Evolutionary conservation across 2,888 invertebrate genomes (phyloP), one percentile per base, ranked within the genome.

Genomic region (Cylloceria caligata): DNA sequence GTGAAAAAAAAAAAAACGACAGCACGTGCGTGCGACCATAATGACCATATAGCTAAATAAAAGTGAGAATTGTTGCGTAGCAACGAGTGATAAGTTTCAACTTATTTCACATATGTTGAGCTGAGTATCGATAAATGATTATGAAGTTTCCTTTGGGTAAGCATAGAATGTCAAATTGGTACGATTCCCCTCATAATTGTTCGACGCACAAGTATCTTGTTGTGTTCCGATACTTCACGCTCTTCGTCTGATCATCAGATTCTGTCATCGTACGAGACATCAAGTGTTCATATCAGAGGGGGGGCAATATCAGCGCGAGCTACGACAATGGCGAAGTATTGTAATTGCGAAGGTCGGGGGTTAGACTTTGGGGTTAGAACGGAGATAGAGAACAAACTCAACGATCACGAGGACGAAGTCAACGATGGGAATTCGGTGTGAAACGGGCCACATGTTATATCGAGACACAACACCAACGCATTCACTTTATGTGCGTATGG

Each of bases 381-480:
- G 57, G 39, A 71, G 69, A 78, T 69, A 57, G 55, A 39, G 64
- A 69, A 62, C 52, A 62, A 77, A 55, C 64, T n/a, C 36, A 71
- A 79, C 68, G 39, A 75, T 49, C 78, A 55, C 60, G 39, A 39
- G 55, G 24, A 64, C 36, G 68, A 65, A 80, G 65, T 82, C 67
- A 82, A 79, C 78, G 75, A 82, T 71, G 79, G 72, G 78, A 79
- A 83, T 82, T 78, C 27, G 73, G 78, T 90, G 91, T 87, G 90
- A 91, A 91, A 87, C 83, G 65, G 83, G 86, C 84, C 91, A 90
- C 90, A 89, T 90, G 90, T 65, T 69, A n/a, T n/a, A 62, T 34
- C 55, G 24, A 47, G 57, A 60, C 45, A 65, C 76, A 74, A 34
- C 68, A 57, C 30, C 30, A n/a, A 62, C 80, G 73, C 34, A 67